A percentile compares a stretch with the other conserved stretches of the same genome.
Evolutionary conservation across 1,140 invertebrate genomes (phyloP).

Genomic region (Prorops nasuta): DNA sequence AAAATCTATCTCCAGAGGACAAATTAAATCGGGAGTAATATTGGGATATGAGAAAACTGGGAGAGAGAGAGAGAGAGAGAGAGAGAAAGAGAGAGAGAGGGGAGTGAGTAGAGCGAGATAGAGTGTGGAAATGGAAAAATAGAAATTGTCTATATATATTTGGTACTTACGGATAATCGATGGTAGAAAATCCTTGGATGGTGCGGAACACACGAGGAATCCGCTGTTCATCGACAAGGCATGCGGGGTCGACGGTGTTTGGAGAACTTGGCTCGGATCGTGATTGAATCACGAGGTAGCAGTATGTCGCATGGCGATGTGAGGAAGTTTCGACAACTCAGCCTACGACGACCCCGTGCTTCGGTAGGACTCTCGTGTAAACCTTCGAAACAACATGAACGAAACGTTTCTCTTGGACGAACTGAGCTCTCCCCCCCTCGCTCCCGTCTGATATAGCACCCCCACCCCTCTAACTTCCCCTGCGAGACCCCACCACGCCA

Average conservation of each 20-base stretch:
- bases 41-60: too few species aligned
- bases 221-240: slow-evolving; percentile 6
- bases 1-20: too few species aligned
- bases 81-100: slow-evolving; percentile 3
- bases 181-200: too few species aligned
- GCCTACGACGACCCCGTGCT: too few species aligned
- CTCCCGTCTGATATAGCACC: slow-evolving; percentile 49
- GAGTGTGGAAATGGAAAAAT: background rate
- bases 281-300: too few species aligned
- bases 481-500: slow-evolving; percentile 28
- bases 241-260: too few species aligned
- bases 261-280: too few species aligned
- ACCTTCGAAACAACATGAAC: slow-evolving; percentile 40
- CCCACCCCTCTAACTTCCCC: slow-evolving; percentile 49
- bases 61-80: slow-evolving; percentile 1
- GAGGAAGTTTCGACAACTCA: too few species aligned
- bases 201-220: slow-evolving; percentile 1
- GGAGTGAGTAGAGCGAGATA: background rate
- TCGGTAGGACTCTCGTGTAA: slow-evolving; percentile 24
- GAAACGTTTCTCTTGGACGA: slow-evolving; percentile 52
- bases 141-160: too few species aligned
- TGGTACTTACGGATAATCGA: too few species aligned
- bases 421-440: slow-evolving; percentile 56
- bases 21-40: too few species aligned
- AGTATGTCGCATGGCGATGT: too few species aligned